Percentiles rank a stretch among this genome's conserved stretches.
These are phyloP conservation scores for Hypotaenidia philippensis DNA, from an alignment of 2,797 vertebrate species.

Conservation along the genomic window DNA sequence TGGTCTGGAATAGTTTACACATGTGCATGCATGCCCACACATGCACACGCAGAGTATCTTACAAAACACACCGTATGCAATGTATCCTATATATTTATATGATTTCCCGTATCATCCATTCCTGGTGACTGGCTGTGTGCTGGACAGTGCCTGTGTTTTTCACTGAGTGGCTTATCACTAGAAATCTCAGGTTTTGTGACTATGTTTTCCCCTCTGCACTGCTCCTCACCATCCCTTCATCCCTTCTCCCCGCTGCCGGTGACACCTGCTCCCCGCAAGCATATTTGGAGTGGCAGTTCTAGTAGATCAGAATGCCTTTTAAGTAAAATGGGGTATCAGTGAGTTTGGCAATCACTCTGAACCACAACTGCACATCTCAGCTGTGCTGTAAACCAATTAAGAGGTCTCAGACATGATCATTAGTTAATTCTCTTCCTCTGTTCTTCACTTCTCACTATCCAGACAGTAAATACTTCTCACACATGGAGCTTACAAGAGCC, in stretches of 20 bases:
- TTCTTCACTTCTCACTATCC: background rate
- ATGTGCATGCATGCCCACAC: rapidly evolving
- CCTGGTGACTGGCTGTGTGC: rapidly evolving
- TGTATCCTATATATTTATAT: background rate
- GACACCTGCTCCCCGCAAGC: background rate
- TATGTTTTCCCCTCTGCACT: background rate
- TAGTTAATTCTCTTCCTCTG: background rate
- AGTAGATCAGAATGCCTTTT: background rate
- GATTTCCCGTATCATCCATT: background rate
- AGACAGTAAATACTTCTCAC: background rate
- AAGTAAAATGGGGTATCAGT: background rate
- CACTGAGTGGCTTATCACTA: background rate
- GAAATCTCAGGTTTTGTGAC: background rate
- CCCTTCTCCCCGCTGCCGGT: background rate
- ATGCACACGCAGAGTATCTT: background rate
- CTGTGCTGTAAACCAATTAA: background rate
- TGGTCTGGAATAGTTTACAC: constrained; percentile 32
- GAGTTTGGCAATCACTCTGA: background rate
- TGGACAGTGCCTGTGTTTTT: background rate
- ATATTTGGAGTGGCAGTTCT: background rate
- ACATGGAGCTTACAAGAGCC: background rate
- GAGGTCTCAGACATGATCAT: background rate
- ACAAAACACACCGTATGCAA: background rate
- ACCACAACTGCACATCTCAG: background rate
- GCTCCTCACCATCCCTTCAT: background rate